Percentiles rank a stretch among this genome's conserved stretches.
Conservation (phyloP, 2,888 invertebrate species). For the Mycalesis mineus region DNA sequence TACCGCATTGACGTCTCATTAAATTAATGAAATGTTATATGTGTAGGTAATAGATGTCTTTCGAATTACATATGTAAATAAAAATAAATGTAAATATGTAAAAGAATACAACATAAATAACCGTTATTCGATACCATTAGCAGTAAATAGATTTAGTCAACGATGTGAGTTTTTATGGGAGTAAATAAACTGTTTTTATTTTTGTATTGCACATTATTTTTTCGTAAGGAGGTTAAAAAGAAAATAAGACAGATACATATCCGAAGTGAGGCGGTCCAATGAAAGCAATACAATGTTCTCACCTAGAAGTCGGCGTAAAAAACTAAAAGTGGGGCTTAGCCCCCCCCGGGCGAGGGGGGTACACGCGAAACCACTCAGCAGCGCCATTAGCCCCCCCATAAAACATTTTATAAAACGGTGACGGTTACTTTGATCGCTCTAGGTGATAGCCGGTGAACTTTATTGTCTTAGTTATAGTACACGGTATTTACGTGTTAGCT, state of each 20-base stretch:
- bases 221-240: neutral
- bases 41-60: no score
- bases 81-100: no score
- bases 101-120: no score
- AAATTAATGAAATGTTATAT: no score
- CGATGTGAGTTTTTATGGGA: no score
- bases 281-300: conserved; percentile 58
- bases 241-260: conserved; percentile 6
- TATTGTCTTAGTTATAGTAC: neutral
- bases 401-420: conserved; percentile 29
- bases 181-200: no score
- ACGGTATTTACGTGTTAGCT: neutral
- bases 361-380: conserved; percentile 70
- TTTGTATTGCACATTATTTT: no score
- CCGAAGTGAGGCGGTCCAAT: conserved; percentile 29
- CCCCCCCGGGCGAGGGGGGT: conserved; percentile 51
- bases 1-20: no score
- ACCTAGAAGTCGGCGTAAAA: conserved; percentile 50
- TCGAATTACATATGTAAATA: no score
- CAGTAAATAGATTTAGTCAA: no score
- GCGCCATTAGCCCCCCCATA: conserved; percentile 45
- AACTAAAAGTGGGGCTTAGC: conserved; percentile 58
- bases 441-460: conserved; percentile 17
- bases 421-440: conserved; percentile 24
- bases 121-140: no score